Percentiles rank a stretch among this genome's conserved stretches.
Conservation (phyloP, 2,113 vertebrate species). For the Arvicanthis niloticus region DNA sequence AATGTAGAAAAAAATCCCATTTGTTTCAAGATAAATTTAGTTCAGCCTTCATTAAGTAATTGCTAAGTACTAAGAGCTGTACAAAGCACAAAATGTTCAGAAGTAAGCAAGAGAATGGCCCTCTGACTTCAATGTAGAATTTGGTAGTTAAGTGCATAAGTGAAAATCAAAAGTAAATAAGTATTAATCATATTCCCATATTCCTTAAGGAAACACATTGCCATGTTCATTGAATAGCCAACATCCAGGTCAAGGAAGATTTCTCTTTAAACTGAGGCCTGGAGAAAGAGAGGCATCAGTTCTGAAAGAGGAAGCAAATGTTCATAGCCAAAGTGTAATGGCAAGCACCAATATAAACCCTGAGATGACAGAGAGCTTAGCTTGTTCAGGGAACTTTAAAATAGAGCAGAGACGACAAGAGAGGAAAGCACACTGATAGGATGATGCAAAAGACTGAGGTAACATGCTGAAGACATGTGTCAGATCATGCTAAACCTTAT, state of each 20-base stretch:
- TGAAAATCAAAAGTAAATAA: not conserved
- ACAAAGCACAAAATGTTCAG: not conserved
- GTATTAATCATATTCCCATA: not conserved
- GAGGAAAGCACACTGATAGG: not conserved
- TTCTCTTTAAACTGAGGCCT: conserved; percentile 1
- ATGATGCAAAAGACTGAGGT: not conserved
- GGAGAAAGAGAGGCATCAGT: not conserved
- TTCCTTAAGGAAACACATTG: not conserved
- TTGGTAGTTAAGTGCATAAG: not conserved
- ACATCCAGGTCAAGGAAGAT: not conserved
- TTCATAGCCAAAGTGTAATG: not conserved
- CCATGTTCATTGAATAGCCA: not conserved
- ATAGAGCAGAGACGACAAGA: not conserved
- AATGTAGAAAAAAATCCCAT: conserved; percentile 19
- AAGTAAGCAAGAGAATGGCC: not conserved
- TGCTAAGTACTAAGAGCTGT: not conserved
- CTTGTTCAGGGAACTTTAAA: not conserved
- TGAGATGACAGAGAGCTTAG: not conserved
- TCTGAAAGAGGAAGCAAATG: not conserved
- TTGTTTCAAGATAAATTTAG: conserved; percentile 1
- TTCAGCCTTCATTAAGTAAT: not conserved
- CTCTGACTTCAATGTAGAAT: not conserved
- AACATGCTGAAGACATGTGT: not conserved
- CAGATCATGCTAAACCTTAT: not conserved
- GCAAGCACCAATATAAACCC: not conserved